Evolutionary conservation across 2,113 vertebrate genomes (phyloP).

Genomic region (Aegotheles bennettii): DNA sequence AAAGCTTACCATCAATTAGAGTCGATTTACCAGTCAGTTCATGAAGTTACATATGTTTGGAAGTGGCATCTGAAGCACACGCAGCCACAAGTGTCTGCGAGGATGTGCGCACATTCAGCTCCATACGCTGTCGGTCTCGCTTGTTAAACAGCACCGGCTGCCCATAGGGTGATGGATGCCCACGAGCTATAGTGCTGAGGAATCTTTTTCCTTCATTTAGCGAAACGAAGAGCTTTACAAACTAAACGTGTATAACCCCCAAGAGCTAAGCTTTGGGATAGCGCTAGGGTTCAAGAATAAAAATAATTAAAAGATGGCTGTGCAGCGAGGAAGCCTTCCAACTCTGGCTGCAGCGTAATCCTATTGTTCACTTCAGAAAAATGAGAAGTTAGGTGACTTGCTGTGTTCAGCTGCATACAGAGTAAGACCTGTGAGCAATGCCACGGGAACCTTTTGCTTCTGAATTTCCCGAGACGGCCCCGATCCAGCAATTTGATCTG

Average conservation of each 20-base stretch:
- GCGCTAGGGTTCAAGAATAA: not conserved
- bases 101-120: not conserved
- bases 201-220: not conserved
- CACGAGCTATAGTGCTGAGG: not conserved
- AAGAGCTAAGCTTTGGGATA: not conserved
- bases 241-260: not conserved
- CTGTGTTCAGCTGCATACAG: not conserved
- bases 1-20: not conserved
- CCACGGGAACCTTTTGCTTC: conserved; percentile 26
- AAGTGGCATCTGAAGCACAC: conserved; percentile 29
- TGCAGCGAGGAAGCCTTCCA: not conserved
- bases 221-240: not conserved
- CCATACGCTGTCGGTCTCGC: not conserved
- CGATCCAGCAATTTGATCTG: not conserved
- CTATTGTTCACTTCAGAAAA: not conserved
- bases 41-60: not conserved
- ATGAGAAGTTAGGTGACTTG: not conserved
- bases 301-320: not conserved
- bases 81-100: not conserved
- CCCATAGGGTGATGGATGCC: not conserved
- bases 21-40: not conserved
- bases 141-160: conserved; percentile 21
- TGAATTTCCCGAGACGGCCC: conserved; percentile 14
- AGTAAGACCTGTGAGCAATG: not conserved
- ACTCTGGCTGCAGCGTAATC: not conserved